Evolutionary conservation across 1,140 invertebrate species (phyloP).

Genomic region (Aradophagus sp.): DNA sequence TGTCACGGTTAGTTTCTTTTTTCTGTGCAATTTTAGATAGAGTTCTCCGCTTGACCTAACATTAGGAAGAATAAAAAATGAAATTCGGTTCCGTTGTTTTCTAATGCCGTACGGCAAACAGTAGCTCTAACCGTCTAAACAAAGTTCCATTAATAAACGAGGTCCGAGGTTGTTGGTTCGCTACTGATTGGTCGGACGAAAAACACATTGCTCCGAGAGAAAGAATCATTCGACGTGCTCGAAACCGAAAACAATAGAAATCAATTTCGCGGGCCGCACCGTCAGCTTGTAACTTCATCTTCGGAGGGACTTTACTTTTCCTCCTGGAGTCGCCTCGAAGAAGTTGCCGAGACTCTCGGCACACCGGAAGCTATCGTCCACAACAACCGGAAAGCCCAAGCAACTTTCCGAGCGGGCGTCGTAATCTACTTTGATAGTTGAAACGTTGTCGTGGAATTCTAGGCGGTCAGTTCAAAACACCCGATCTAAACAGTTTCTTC

Average conservation of each 20-base stretch:
- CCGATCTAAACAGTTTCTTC: constrained; percentile 10
- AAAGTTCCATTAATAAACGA: constrained; percentile 27
- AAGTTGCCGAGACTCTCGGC: constrained; percentile 49
- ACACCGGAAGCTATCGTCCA: constrained; percentile 43
- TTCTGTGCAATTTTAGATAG: too few species aligned
- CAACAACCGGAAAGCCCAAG: constrained; percentile 35
- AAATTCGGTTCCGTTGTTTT: constrained; percentile 4
- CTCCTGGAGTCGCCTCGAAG: constrained; percentile 7
- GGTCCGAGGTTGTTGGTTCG: constrained; percentile 14
- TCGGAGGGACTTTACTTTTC: constrained; percentile 18
- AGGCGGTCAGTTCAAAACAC: constrained; percentile 38
- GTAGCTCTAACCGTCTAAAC: not conserved
- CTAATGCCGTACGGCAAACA: constrained; percentile 26
- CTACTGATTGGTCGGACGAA: constrained; percentile 4
- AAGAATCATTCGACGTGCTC: constrained; percentile 32
- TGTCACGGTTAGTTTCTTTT: too few species aligned
- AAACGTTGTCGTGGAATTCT: constrained; percentile 38
- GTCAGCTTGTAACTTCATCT: constrained; percentile 31
- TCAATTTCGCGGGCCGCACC: constrained; percentile 30
- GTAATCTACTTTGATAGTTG: constrained; percentile 37
- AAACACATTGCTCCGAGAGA: constrained; percentile 9
- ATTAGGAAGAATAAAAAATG: too few species aligned
- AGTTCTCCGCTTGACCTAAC: constrained; percentile 14
- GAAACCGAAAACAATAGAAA: constrained; percentile 47
- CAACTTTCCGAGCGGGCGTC: constrained; percentile 34